Conservation (phyloP, 2,888 invertebrate species). For the Philaethria dido region DNA sequence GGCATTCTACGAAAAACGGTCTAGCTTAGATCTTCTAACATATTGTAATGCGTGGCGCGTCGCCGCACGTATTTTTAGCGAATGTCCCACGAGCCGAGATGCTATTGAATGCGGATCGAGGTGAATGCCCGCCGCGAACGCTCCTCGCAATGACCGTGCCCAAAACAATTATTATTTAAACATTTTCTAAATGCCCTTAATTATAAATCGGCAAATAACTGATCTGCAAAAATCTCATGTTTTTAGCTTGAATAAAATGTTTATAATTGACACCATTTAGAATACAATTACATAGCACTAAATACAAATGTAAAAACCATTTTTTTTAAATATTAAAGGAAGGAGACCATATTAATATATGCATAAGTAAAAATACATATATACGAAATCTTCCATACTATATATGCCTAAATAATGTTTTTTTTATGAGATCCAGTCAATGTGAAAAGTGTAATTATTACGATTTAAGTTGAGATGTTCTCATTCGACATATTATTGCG, state of each 20-base stretch:
- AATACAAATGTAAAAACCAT: background rate
- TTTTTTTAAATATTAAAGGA: no score
- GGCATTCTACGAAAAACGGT: background rate
- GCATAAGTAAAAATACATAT: no score
- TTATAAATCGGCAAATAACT: background rate
- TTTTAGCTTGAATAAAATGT: background rate
- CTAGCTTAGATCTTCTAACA: slow-evolving; percentile 23
- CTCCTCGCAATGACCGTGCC: slow-evolving; percentile 44
- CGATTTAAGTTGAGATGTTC: slow-evolving; percentile 18
- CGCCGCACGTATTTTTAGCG: slow-evolving; percentile 58
- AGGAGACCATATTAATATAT: no score
- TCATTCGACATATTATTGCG: background rate
- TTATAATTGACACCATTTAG: no score
- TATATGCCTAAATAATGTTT: background rate
- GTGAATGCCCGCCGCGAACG: slow-evolving; percentile 50
- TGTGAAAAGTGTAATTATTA: slow-evolving; percentile 26
- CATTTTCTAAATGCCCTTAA: slow-evolving; percentile 23
- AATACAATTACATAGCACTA: background rate
- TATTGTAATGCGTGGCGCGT: slow-evolving; percentile 52
- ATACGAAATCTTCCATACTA: no score
- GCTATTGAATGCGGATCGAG: slow-evolving; percentile 49
- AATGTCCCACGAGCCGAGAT: slow-evolving; percentile 49
- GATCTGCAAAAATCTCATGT: background rate
- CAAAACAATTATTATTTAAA: slow-evolving; percentile 34
- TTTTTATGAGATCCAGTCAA: slow-evolving; percentile 21